phyloP scores from a whole-genome alignment of 2,888 invertebrate species.

The Actias luna region DNA sequence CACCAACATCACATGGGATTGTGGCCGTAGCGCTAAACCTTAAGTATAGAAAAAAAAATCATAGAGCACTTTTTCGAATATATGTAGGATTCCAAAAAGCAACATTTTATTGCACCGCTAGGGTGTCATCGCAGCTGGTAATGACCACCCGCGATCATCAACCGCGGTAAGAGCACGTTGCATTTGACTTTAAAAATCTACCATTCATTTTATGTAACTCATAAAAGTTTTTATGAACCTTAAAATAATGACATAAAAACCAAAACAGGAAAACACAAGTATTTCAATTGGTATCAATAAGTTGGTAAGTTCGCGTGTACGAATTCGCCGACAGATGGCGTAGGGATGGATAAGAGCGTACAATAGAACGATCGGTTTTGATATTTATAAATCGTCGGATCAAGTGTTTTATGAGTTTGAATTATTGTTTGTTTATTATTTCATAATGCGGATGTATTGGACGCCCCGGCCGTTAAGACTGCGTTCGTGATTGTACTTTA shows the following conservation, averaged over 20 bases:
- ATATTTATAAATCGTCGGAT: constrained; percentile 41
- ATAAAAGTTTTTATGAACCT: constrained; percentile 12
- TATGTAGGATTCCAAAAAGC: constrained; percentile 7
- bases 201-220: constrained; percentile 9
- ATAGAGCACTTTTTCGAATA: neutral
- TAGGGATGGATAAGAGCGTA: constrained; percentile 57
- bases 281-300: neutral
- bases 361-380: constrained; percentile 53
- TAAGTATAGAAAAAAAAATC: too few relatives aligned
- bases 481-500: neutral
- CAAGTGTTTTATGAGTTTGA: constrained; percentile 53
- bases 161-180: constrained; percentile 38
- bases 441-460: neutral
- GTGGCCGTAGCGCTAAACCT: too few relatives aligned
- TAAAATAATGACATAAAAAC: constrained; percentile 21
- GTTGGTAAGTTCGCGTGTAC: constrained; percentile 31
- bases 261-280: constrained; percentile 26
- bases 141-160: constrained; percentile 71
- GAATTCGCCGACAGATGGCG: constrained; percentile 67
- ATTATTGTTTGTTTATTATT: constrained; percentile 48
- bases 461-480: neutral
- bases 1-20: too few relatives aligned
- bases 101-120: constrained; percentile 50
- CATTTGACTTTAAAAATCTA: constrained; percentile 54
- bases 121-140: constrained; percentile 59